Conservation (phyloP, 2,888 invertebrate genomes). For the Oxyteleia sp. region DNA sequence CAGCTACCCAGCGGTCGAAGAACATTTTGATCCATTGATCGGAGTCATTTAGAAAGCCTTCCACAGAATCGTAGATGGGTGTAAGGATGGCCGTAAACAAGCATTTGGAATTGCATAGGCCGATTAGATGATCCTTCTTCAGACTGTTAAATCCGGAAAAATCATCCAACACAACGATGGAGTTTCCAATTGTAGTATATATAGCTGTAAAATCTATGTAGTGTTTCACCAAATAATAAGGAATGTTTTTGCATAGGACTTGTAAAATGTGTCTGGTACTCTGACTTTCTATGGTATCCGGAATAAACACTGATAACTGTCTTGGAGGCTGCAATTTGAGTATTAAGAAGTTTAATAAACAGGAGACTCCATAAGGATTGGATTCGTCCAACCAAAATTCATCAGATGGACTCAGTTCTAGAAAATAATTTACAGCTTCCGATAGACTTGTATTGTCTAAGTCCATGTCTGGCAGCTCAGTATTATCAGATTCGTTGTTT, state of each 20-base stretch:
- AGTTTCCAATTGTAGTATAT: slow-evolving; percentile 2
- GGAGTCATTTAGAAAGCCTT: slow-evolving; percentile 23
- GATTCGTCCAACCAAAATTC: slow-evolving; percentile 6
- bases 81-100: slow-evolving; percentile 33
- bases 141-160: neutral
- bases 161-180: slow-evolving; percentile 30
- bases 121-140: slow-evolving; percentile 2
- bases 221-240: neutral
- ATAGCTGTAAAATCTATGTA: neutral
- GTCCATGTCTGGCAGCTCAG: too few relatives aligned
- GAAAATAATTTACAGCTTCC: too few relatives aligned
- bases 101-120: slow-evolving; percentile 39
- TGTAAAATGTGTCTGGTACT: slow-evolving; percentile 1
- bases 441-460: too few relatives aligned
- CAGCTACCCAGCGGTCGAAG: neutral
- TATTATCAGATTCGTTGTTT: too few relatives aligned
- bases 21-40: slow-evolving; percentile 11
- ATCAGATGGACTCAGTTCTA: too few relatives aligned
- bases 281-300: neutral
- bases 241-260: neutral
- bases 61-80: slow-evolving; percentile 16
- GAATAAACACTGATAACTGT: neutral
- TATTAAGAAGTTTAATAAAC: slow-evolving; percentile 4
- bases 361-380: neutral
- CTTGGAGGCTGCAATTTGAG: neutral